Percentiles rank a stretch among this genome's conserved stretches.
Conservation (phyloP, 2,113 vertebrate species). For the Cnemophilus loriae region DNA sequence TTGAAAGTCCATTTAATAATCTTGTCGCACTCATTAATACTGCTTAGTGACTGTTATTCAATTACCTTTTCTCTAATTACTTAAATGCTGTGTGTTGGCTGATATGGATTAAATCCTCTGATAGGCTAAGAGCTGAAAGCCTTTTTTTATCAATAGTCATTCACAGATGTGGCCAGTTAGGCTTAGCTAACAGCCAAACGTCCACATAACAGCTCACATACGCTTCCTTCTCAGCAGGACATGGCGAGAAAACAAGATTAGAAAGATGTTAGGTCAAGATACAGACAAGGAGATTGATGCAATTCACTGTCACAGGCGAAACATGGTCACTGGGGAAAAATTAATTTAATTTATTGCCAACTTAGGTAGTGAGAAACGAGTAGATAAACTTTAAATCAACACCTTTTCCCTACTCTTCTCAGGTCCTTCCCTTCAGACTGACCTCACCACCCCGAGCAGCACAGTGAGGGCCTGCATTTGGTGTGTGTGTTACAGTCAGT, state of each 20-base stretch:
- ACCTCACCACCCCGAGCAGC: not conserved
- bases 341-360: not conserved
- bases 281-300: not conserved
- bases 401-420: not conserved
- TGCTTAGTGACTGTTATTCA: not conserved
- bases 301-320: not conserved
- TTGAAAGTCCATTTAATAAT: not conserved
- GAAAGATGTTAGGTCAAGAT: not conserved
- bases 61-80: not conserved
- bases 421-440: not conserved
- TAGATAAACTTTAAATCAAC: not conserved
- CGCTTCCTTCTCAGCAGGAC: not conserved
- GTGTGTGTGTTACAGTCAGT: not conserved
- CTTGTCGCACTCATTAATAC: not conserved
- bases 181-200: not conserved
- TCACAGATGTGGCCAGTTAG: not conserved
- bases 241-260: not conserved
- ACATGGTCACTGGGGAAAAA: not conserved
- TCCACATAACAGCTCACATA: not conserved
- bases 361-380: not conserved
- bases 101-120: not conserved
- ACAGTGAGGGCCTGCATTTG: not conserved
- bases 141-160: not conserved
- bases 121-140: not conserved
- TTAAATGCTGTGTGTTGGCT: not conserved